These are phyloP conservation scores for Holocentrus rufus DNA, from an alignment of 2,797 vertebrate species.

Conservation along the genomic window DNA sequence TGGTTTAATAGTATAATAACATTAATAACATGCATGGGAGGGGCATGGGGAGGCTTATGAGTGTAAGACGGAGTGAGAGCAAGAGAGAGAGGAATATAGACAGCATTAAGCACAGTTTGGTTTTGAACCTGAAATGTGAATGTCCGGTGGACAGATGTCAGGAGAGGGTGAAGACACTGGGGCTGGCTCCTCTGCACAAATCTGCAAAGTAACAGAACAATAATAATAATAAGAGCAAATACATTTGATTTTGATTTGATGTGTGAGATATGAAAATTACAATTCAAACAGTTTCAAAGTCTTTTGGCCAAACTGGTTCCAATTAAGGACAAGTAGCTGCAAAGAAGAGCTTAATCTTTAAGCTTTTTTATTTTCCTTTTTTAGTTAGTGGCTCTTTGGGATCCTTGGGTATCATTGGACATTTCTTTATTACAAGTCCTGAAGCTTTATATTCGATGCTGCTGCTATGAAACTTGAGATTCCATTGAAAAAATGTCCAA, in stretches of 20 bases:
- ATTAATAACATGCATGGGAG: background rate
- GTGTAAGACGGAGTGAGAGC: background rate
- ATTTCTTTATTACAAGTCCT: no score
- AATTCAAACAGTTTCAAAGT: no score
- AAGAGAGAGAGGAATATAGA: background rate
- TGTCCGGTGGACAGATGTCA: conserved; percentile 86
- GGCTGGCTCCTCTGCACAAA: conserved; percentile 76
- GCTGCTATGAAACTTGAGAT: no score
- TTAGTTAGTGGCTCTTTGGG: background rate
- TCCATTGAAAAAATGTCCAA: no score
- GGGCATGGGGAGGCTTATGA: background rate
- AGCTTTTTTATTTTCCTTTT: background rate
- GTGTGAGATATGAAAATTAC: no score
- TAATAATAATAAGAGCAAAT: no score
- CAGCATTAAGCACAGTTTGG: background rate
- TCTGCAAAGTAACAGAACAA: conserved; percentile 49
- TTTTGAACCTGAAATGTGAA: conserved; percentile 83
- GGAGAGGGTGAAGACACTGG: conserved; percentile 84
- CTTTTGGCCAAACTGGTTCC: no score
- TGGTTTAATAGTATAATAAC: background rate
- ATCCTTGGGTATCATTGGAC: background rate
- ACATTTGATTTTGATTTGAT: no score
- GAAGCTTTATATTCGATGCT: no score
- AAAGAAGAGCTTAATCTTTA: background rate
- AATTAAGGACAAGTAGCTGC: no score